A percentile compares a stretch with the other conserved stretches of the same genome.
These are phyloP conservation scores for Brachionus calyciflorus DNA, from an alignment of 1,140 invertebrate species.

Conservation along the genomic window DNA sequence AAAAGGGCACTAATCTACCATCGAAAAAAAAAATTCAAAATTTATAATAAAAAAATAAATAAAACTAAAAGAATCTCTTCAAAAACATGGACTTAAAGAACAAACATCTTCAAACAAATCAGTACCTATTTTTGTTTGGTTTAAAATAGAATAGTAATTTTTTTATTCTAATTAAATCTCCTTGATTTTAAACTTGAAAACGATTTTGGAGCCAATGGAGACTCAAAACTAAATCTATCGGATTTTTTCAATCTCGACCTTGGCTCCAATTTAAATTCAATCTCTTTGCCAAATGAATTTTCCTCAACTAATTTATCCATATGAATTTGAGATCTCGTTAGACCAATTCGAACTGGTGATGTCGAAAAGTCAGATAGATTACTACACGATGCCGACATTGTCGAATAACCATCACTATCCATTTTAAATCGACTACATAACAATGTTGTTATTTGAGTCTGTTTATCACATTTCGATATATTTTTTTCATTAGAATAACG, in stretches of 20 bases:
- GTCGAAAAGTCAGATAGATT: conserved; percentile 29
- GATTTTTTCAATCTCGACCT: conserved; percentile 6
- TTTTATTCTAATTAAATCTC: neutral
- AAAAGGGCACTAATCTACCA: too few species aligned
- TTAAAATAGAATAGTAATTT: neutral
- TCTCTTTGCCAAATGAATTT: neutral
- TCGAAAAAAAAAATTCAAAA: too few species aligned
- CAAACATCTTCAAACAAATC: neutral
- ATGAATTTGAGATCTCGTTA: neutral
- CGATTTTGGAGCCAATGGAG: neutral
- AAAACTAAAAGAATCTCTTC: too few species aligned
- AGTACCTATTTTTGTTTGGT: too few species aligned
- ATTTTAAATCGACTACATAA: neutral
- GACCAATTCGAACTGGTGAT: neutral
- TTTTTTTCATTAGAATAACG: neutral
- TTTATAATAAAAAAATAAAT: too few species aligned
- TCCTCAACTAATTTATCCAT: neutral
- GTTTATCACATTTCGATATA: conserved; percentile 28
- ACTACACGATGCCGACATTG: conserved; percentile 19
- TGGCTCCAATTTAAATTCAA: neutral
- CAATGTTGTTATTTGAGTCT: conserved; percentile 36
- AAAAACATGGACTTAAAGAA: too few species aligned
- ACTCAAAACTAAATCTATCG: conserved; percentile 16
- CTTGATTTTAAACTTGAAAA: conserved; percentile 11
- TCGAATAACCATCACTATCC: neutral